phyloP scores from a whole-genome alignment of 2,797 vertebrate species.

The Gastrophryne carolinensis region DNA sequence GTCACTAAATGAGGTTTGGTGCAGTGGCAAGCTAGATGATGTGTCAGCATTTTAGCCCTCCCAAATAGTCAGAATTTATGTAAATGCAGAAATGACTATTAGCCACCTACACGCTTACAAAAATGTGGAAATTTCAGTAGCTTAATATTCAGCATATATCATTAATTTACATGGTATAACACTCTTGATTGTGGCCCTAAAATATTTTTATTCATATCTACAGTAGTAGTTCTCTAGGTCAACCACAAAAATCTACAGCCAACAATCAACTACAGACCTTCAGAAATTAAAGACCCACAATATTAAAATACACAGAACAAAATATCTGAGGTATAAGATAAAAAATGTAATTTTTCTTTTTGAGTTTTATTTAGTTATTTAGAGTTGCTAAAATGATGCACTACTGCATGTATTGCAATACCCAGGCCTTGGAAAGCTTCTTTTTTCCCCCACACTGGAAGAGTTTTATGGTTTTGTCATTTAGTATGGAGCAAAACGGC shows the following conservation, averaged over 20 bases:
- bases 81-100: conserved; percentile 77
- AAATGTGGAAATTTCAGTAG: conserved; percentile 83
- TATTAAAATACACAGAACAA: conserved; percentile 99
- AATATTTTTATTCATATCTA: conserved; percentile 80
- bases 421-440: conserved; percentile 90
- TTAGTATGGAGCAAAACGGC: conserved; percentile 98
- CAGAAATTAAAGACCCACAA: conserved; percentile 97
- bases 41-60: conserved; percentile 64
- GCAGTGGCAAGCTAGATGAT: conserved; percentile 73
- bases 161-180: conserved; percentile 88
- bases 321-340: conserved; percentile 99
- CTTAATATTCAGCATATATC: conserved; percentile 86
- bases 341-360: conserved; percentile 86
- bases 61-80: conserved; percentile 70
- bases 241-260: conserved; percentile 90
- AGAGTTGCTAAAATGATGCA: conserved; percentile 93
- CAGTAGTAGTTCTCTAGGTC: conserved; percentile 84
- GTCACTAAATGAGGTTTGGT: conserved; percentile 70
- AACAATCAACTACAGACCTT: conserved; percentile 88
- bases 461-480: conserved; percentile 82
- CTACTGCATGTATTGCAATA: conserved; percentile 96
- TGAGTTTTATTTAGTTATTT: conserved; percentile 62
- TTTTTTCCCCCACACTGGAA: conserved; percentile 81
- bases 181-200: conserved; percentile 83
- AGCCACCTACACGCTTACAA: conserved; percentile 86